These are phyloP conservation scores for Arion vulgaris DNA, from an alignment of 1,140 invertebrate genomes.

Conservation along the genomic window DNA sequence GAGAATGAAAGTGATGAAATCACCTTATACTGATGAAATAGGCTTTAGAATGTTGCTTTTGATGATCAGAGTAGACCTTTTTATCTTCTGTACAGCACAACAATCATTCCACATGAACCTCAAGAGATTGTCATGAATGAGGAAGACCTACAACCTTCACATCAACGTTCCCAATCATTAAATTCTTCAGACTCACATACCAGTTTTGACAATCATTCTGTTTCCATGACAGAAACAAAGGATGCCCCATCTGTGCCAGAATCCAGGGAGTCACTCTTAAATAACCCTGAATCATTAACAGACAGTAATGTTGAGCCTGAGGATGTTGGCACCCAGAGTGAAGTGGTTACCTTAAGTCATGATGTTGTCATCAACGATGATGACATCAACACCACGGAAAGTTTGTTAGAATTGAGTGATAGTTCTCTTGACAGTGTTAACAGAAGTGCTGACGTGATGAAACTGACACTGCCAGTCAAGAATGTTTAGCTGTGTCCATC, in stretches of 20 bases:
- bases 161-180: neutral
- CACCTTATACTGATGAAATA: no score
- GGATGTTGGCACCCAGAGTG: neutral
- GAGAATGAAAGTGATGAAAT: no score
- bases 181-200: neutral
- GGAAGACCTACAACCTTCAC: neutral
- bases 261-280: neutral
- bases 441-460: neutral
- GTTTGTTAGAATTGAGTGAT: neutral
- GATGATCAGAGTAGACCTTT: no score
- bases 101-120: neutral
- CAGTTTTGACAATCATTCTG: neutral
- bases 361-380: neutral
- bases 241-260: neutral
- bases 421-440: neutral
- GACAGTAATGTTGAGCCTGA: neutral
- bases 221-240: no score
- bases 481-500: neutral
- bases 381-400: neutral
- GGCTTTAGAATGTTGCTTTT: no score
- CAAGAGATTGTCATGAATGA: conserved; percentile 27
- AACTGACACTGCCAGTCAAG: neutral
- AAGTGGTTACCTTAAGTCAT: neutral
- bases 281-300: neutral
- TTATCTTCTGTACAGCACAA: neutral